Percentiles rank a stretch among this genome's conserved stretches.
Conservation (phyloP, 1,140 invertebrate genomes). For the Pentalonia nigronervosa region DNA sequence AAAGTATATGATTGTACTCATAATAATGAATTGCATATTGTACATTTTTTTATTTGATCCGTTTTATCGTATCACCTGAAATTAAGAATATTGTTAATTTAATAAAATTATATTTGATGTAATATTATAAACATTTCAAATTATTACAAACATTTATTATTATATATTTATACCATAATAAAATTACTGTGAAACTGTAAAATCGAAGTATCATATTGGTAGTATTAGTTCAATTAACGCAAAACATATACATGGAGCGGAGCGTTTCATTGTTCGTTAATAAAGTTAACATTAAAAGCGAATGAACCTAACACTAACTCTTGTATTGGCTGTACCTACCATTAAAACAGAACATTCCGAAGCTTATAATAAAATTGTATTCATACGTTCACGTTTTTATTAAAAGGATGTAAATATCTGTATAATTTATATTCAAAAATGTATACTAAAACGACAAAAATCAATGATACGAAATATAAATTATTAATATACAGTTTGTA, state of each 20-base stretch:
- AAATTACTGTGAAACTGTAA: too few relatives aligned
- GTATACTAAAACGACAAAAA: too few relatives aligned
- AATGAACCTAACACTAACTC: not conserved
- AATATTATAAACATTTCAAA: too few relatives aligned
- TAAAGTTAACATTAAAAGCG: not conserved
- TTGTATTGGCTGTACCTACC: not conserved
- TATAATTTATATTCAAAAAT: not conserved
- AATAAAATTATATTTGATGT: too few relatives aligned
- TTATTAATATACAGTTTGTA: too few relatives aligned
- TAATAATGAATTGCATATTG: not conserved
- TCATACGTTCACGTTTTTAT: not conserved
- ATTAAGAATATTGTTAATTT: not conserved
- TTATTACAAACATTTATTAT: too few relatives aligned
- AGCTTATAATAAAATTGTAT: not conserved
- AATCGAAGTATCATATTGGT: not conserved
- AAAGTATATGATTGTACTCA: not conserved
- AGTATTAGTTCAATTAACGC: not conserved
- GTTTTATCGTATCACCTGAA: not conserved
- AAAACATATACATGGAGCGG: too few relatives aligned
- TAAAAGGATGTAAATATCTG: not conserved
- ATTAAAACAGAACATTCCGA: not conserved
- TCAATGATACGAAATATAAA: too few relatives aligned
- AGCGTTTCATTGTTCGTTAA: not conserved
- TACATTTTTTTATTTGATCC: not conserved
- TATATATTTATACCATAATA: too few relatives aligned